These are phyloP conservation scores for Cotesia congregata DNA, from an alignment of 2,888 invertebrate genomes.

Conservation along the genomic window DNA sequence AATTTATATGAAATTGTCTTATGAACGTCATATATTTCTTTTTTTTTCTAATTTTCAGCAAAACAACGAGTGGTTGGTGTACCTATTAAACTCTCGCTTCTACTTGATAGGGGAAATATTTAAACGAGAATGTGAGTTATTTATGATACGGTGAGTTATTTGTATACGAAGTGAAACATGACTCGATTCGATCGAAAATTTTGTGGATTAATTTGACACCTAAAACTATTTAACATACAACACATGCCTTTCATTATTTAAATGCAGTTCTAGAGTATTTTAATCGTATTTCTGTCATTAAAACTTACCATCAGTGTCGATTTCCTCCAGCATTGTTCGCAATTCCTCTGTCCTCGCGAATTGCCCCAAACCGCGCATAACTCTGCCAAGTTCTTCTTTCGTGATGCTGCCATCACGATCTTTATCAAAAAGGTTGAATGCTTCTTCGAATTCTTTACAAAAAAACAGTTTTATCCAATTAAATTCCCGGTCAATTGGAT, in stretches of 20 bases:
- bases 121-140: background rate
- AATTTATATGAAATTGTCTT: background rate
- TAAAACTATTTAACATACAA: background rate
- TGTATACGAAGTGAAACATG: background rate
- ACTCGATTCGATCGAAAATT: background rate
- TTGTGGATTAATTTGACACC: background rate
- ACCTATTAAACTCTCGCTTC: background rate
- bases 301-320: constrained; percentile 80
- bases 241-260: background rate
- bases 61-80: background rate
- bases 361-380: constrained; percentile 89
- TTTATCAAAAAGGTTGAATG: constrained; percentile 89
- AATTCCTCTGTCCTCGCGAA: constrained; percentile 89
- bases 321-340: constrained; percentile 88
- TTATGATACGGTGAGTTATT: background rate
- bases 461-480: constrained; percentile 12
- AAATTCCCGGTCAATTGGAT: background rate
- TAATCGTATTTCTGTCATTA: background rate
- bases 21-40: background rate
- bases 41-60: background rate
- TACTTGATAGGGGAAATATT: background rate
- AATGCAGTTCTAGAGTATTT: background rate
- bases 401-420: constrained; percentile 91
- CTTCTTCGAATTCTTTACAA: constrained; percentile 83
- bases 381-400: constrained; percentile 87